Evolutionary conservation across 2,888 invertebrate genomes (phyloP).

Genomic region (Drosophila cognata): DNA sequence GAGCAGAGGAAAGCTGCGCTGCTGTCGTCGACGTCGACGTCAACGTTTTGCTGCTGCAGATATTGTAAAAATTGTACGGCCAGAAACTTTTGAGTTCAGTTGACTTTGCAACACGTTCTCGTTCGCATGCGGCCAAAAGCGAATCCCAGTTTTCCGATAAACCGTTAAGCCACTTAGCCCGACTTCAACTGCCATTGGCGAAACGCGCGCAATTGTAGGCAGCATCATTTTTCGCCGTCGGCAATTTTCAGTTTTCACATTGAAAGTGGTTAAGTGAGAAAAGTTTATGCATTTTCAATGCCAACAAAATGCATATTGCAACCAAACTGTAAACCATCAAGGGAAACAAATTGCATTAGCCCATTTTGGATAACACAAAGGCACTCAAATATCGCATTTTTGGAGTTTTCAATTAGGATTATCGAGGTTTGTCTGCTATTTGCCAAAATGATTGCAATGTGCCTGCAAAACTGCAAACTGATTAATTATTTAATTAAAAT

Average conservation of each 20-base stretch:
- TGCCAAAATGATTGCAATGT: background rate
- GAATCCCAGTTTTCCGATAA: constrained; percentile 19
- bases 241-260: constrained; percentile 20
- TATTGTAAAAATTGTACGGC: constrained; percentile 77
- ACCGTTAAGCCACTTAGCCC: constrained; percentile 8
- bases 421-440: constrained; percentile 16
- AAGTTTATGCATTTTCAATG: background rate
- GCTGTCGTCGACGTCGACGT: constrained; percentile 40
- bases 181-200: constrained; percentile 14
- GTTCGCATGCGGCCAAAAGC: constrained; percentile 59
- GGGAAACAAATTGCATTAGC: background rate
- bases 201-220: constrained; percentile 61
- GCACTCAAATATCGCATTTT: background rate
- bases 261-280: constrained; percentile 10
- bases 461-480: background rate
- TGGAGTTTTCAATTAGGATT: background rate
- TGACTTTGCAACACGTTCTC: constrained; percentile 72
- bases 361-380: constrained; percentile 11
- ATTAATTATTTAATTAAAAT: background rate
- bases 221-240: constrained; percentile 57
- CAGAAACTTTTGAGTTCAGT: constrained; percentile 72
- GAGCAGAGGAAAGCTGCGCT: constrained; percentile 48
- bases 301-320: background rate
- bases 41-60: constrained; percentile 47
- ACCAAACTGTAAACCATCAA: background rate